Base-by-base conservation (phyloP, 64 coral and sea anemone species). In the Acropora tenuis region DNA sequence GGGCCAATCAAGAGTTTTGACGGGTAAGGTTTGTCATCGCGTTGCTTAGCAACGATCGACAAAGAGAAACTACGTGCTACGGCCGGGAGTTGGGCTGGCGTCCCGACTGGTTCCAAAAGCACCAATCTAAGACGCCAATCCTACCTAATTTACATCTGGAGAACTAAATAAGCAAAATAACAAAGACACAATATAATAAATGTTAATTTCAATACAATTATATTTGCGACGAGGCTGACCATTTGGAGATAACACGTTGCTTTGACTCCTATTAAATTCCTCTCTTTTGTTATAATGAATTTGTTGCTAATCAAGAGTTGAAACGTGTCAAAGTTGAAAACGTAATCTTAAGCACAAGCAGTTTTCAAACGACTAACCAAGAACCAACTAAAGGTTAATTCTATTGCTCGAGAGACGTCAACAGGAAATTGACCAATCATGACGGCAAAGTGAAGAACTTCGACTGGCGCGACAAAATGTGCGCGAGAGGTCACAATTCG, bases 151-250 rank as follows among this genome's bases (percentile, higher is more conserved):
- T 48, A 69, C 48, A 71, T 85, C 82, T 71, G n/a, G 16, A 45
- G 82, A 85, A 83, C 61, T 83, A 67, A 67, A 83, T 83, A 68
- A 17, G 80, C 80, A 83, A 8, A 85, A 85, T 85, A 85, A 85
- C 82, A 85, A 67, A 46, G 65, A 85, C 72, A 85, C 82, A 72
- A 85, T 85, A 85, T 85, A 85, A 85, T 85, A 85, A 85, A 85
- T 85, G 82, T 85, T 72, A 85, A 85, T 85, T 85, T 85, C 82
- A 85, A 72, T 85, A 85, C 82, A 85, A 85, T 85, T 85, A 85
- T 85, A 85, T 85, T 85, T 85, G 82, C 65, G 45, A 85, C 82
- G 46, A 65, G 61, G 82, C 82, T 43, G 65, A 85, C 66, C 82
- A 84, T 84, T 49, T 69, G 45, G 82, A 85, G 80, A 83, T 83